These are phyloP conservation scores for Henricia sp. DNA, from an alignment of 53 echinoderm and acorn worm species.

Conservation along the genomic window DNA sequence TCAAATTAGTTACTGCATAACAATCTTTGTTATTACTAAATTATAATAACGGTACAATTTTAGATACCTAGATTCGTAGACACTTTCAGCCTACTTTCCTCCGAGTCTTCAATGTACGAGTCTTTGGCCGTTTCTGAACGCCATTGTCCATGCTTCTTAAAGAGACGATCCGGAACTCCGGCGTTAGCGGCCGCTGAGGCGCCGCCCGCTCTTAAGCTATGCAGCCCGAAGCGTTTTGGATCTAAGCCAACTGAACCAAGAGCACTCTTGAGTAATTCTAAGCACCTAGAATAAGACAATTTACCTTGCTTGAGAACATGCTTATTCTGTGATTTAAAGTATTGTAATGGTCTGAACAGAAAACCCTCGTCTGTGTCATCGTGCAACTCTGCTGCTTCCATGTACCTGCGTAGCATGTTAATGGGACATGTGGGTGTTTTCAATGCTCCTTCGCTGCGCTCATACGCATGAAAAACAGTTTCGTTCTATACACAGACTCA, in stretches of 20 bases:
- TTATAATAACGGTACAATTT: too few species aligned
- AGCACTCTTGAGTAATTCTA: background rate
- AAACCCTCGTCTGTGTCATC: background rate
- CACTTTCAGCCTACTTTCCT: background rate
- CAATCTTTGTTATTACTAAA: too few species aligned
- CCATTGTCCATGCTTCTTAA: constrained; percentile 27
- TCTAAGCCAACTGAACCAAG: background rate
- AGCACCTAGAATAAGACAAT: background rate
- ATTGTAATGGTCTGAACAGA: background rate
- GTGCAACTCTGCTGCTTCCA: too few species aligned
- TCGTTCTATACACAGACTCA: too few species aligned
- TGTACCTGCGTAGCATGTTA: constrained; percentile 45
- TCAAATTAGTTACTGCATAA: too few species aligned
- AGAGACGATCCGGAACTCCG: background rate
- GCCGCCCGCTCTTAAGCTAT: constrained; percentile 15
- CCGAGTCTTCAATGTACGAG: background rate
- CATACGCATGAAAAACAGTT: too few species aligned
- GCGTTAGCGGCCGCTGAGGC: background rate
- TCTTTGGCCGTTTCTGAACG: constrained; percentile 9
- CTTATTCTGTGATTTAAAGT: background rate
- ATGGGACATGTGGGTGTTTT: too few species aligned
- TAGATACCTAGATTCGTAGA: background rate
- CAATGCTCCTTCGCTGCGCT: too few species aligned
- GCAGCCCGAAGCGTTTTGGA: background rate
- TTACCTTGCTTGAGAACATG: background rate